Conservation (phyloP, 2,113 vertebrate species). For the Aegotheles bennettii region DNA sequence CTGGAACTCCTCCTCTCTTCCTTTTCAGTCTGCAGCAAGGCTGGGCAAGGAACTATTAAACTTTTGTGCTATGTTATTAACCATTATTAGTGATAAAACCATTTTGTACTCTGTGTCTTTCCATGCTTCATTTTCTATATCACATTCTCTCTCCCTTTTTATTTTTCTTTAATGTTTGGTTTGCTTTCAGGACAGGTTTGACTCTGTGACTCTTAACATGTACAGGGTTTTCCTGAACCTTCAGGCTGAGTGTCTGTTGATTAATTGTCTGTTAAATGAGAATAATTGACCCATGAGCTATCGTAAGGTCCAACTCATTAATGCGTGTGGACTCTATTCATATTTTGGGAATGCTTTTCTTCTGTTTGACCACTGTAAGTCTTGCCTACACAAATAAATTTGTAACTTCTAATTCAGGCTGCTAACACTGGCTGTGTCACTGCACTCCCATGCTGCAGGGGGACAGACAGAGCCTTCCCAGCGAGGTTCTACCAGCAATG, state of each 20-base stretch:
- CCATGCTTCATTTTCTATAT: neutral
- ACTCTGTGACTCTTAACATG: fast-evolving
- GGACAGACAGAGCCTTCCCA: fast-evolving
- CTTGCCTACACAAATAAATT: neutral
- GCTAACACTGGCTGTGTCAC: neutral
- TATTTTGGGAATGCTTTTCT: neutral
- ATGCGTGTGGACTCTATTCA: neutral
- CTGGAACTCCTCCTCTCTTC: neutral
- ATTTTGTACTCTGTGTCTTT: neutral
- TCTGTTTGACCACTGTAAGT: neutral
- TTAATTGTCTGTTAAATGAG: neutral
- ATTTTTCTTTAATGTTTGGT: neutral
- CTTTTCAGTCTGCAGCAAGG: neutral
- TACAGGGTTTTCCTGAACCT: neutral
- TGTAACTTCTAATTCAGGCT: neutral
- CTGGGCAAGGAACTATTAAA: neutral
- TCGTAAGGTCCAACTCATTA: neutral
- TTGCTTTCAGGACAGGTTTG: neutral
- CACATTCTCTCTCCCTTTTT: neutral
- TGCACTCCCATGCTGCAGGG: fast-evolving
- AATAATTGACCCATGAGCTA: neutral
- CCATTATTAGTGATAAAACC: neutral
- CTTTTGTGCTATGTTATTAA: neutral
- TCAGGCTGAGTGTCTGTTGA: too few relatives aligned
- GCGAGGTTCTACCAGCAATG: neutral